These are phyloP conservation scores for Himantopus leucocephalus DNA, from an alignment of 2,113 vertebrate species.

Conservation along the genomic window DNA sequence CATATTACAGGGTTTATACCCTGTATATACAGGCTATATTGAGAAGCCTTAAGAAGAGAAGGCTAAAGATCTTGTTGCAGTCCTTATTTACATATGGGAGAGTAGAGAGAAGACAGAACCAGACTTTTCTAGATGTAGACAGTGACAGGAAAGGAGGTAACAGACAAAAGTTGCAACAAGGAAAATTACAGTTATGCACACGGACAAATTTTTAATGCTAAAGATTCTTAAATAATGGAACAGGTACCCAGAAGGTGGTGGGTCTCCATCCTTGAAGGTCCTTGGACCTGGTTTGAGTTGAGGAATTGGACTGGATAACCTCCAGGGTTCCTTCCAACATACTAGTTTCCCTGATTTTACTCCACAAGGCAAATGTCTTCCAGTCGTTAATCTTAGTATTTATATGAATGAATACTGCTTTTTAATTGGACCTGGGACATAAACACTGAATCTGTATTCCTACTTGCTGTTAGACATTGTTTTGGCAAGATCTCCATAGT, in stretches of 20 bases:
- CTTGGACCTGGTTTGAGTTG: neutral
- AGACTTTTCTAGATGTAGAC: neutral
- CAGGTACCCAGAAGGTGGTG: neutral
- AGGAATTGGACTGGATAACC: neutral
- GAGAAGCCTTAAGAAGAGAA: neutral
- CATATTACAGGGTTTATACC: neutral
- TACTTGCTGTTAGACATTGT: neutral
- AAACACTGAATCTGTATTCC: neutral
- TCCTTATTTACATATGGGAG: neutral
- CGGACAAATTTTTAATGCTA: neutral
- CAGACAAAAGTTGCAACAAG: neutral
- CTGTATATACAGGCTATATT: neutral
- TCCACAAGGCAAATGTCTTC: neutral
- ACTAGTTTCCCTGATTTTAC: neutral
- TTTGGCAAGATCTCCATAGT: neutral
- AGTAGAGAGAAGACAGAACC: neutral
- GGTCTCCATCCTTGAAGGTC: neutral
- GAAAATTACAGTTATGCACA: neutral
- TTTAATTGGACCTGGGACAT: neutral
- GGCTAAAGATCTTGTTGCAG: neutral
- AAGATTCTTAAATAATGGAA: neutral
- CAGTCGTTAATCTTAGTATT: neutral
- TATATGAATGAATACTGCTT: neutral
- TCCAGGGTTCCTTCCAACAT: neutral
- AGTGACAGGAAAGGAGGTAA: neutral